A percentile compares a stretch with the other conserved stretches of the same genome.
Conservation (phyloP, 2,113 vertebrate species). For the Peromyscus maniculatus region DNA sequence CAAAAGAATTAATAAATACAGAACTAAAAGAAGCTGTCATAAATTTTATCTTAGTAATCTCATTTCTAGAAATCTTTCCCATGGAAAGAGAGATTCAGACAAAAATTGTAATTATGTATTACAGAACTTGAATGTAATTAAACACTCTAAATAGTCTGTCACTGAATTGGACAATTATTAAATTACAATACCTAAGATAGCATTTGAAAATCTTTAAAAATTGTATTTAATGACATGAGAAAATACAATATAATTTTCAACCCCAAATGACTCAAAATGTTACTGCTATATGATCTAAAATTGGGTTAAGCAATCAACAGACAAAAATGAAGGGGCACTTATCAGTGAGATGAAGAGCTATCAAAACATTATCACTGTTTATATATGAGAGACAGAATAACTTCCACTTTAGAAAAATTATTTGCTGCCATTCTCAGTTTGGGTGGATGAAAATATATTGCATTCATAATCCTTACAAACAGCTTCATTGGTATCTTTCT, state of each 20-base stretch:
- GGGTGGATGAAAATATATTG: background rate
- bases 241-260: slow-evolving; percentile 36
- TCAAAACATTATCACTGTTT: slow-evolving; percentile 1
- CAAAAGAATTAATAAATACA: background rate
- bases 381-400: slow-evolving; percentile 9
- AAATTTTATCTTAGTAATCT: slow-evolving; percentile 36
- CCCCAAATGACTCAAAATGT: slow-evolving; percentile 12
- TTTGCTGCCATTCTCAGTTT: background rate
- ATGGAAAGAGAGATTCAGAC: background rate
- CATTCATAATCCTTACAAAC: background rate
- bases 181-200: background rate
- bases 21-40: background rate
- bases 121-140: slow-evolving; percentile 16
- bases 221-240: background rate
- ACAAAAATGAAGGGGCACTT: background rate
- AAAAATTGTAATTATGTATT: slow-evolving; percentile 32
- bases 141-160: slow-evolving; percentile 4
- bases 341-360: slow-evolving; percentile 47
- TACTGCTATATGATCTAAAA: slow-evolving; percentile 4
- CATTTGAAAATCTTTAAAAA: slow-evolving; percentile 60
- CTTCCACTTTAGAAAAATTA: background rate
- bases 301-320: slow-evolving; percentile 30
- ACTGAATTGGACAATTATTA: slow-evolving; percentile 23
- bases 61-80: slow-evolving; percentile 26
- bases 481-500: background rate